phyloP scores from a whole-genome alignment of 2,113 vertebrate species.

The Pantherophis guttatus region DNA sequence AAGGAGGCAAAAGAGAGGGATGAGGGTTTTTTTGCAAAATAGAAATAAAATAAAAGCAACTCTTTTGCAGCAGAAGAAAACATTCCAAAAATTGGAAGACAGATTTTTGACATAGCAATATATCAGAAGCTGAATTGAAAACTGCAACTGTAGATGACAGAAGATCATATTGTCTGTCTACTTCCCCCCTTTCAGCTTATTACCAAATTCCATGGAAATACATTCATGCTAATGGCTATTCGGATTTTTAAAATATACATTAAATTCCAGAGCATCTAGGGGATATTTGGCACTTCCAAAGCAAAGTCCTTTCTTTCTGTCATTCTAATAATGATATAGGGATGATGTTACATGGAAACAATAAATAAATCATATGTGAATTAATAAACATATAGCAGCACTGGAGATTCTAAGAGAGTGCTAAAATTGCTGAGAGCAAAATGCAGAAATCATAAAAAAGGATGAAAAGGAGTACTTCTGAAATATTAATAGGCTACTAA shows the following conservation, averaged over 20 bases:
- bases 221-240: neutral
- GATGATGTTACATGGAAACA: neutral
- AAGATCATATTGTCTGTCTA: neutral
- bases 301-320: neutral
- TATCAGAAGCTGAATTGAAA: neutral
- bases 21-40: neutral
- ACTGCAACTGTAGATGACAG: neutral
- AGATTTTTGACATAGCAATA: neutral
- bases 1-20: neutral
- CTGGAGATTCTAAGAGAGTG: slow-evolving; percentile 31
- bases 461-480: slow-evolving; percentile 13
- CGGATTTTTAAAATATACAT: neutral
- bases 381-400: slow-evolving; percentile 12
- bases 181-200: neutral
- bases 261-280: neutral
- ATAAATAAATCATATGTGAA: neutral
- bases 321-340: neutral
- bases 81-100: neutral
- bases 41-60: neutral
- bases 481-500: slow-evolving; percentile 50
- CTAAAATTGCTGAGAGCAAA: slow-evolving; percentile 40
- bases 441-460: slow-evolving; percentile 42
- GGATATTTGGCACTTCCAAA: neutral
- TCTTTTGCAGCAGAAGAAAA: neutral
- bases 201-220: neutral